phyloP scores from a whole-genome alignment of 2,888 invertebrate genomes.

The Parnassius mnemosyne region DNA sequence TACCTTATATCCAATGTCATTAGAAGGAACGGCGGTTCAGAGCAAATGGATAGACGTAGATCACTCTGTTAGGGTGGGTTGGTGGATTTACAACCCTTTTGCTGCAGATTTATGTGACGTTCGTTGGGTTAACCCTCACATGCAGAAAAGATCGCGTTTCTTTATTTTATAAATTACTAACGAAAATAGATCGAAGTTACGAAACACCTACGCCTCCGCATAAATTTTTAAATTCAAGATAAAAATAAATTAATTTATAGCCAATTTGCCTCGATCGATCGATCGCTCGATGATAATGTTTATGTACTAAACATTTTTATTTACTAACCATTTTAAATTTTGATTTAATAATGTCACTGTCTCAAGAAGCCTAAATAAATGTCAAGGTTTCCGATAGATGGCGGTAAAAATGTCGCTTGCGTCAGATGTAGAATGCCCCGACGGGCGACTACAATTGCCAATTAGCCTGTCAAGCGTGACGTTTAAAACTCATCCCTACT shows the following conservation, averaged over 20 bases:
- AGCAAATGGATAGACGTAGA: conserved; percentile 15
- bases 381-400: no score
- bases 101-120: conserved; percentile 71
- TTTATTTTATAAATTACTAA: conserved; percentile 72
- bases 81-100: conserved; percentile 77
- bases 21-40: conserved; percentile 19
- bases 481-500: no score
- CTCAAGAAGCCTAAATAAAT: no score
- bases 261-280: not conserved
- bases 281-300: conserved; percentile 3
- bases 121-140: conserved; percentile 64
- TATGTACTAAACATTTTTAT: no score
- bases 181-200: conserved; percentile 52
- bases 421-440: no score
- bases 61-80: conserved; percentile 39
- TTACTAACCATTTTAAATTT: no score
- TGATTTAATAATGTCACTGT: no score
- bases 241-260: not conserved
- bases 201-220: not conserved
- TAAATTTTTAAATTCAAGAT: conserved; percentile 1
- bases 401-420: no score
- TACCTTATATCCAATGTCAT: conserved; percentile 18
- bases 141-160: conserved; percentile 55
- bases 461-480: no score
- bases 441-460: no score